Evolutionary conservation across 2,797 vertebrate genomes (phyloP), one percentile per base, ranked within the genome.

Genomic region (Cercopithecus petaurista): DNA sequence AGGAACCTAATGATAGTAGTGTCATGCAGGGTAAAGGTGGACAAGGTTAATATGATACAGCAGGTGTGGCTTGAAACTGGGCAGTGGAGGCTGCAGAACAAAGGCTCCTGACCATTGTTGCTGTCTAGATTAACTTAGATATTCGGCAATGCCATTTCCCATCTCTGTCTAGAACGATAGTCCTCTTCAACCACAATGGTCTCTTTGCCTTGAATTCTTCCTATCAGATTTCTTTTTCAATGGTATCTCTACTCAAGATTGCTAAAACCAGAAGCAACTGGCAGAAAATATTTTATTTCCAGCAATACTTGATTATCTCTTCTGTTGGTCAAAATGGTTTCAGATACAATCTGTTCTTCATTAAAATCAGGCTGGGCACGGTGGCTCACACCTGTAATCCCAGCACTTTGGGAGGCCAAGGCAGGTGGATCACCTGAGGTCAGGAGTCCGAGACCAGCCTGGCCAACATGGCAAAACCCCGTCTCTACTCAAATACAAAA

Each of bases 131-230:
- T 82, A 70, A 55, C 24, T 72, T 81, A 79, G n/a, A 67, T 94
- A 59, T 61, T 77, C 61, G 4, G 24, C 87, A 90, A 73, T 77
- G 26, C 21, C 30, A 85, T 82, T 89, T 95, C 85, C 22, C 50
- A 13, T 67, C 61, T 79, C 43, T 26, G 8, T 92, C 36, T 73
- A 72, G 36, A 77, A 90, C 33, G 26, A 73, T 11, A 75, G 73
- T 4, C 13, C 36, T 61, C n/a, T 89, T 88, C 52, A 90, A 70
- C 30, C 26, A 22, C 43, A 61, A 30, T 80, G 55, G n/a, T 55
- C 48, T 75, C 41, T 95, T 50, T 88, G 61, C 50, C 43, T 95
- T 87, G 36, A 92, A 83, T 85, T 94, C 15, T 93, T 64, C 46
- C 61, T 30, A 12, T 39, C 79, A 70, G 33, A 72, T 80, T 61